Percentiles rank a stretch among this genome's conserved stretches.
Evolutionary conservation across 2,797 vertebrate species (phyloP).

Genomic region (Capromys pilorides): DNA sequence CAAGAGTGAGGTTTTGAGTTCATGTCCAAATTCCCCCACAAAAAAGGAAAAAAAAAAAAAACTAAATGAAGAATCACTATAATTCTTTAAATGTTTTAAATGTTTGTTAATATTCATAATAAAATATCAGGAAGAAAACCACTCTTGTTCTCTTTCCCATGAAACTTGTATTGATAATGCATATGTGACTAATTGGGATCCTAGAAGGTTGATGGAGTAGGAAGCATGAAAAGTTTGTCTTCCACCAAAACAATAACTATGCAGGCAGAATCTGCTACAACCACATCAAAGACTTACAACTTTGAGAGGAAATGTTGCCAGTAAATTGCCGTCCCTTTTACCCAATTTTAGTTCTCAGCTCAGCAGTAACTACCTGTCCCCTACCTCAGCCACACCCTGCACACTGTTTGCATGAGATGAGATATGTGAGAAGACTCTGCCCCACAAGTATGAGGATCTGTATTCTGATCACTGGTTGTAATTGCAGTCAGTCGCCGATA

Average conservation of each 20-base stretch:
- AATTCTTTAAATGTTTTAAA: background rate
- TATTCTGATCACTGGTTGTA: background rate
- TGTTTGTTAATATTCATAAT: slow-evolving; percentile 4
- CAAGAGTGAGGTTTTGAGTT: too few relatives aligned
- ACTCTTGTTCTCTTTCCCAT: slow-evolving; percentile 25
- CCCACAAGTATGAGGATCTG: too few relatives aligned
- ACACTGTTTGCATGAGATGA: background rate
- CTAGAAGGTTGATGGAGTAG: background rate
- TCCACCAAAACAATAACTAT: background rate
- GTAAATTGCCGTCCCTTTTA: background rate
- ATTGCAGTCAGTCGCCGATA: background rate
- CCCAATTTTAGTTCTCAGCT: background rate
- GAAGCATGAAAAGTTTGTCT: background rate
- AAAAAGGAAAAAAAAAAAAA: too few relatives aligned
- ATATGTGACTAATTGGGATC: background rate
- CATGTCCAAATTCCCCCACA: too few relatives aligned
- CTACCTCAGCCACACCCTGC: background rate
- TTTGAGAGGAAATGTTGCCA: background rate
- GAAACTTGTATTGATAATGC: background rate
- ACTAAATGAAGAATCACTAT: background rate
- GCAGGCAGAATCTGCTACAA: background rate
- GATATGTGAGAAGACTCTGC: background rate
- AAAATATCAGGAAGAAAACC: background rate
- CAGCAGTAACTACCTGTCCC: background rate
- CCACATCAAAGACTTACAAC: background rate